Base-by-base conservation (phyloP, 2,113 vertebrate species). In the Saccopteryx bilineata region DNA sequence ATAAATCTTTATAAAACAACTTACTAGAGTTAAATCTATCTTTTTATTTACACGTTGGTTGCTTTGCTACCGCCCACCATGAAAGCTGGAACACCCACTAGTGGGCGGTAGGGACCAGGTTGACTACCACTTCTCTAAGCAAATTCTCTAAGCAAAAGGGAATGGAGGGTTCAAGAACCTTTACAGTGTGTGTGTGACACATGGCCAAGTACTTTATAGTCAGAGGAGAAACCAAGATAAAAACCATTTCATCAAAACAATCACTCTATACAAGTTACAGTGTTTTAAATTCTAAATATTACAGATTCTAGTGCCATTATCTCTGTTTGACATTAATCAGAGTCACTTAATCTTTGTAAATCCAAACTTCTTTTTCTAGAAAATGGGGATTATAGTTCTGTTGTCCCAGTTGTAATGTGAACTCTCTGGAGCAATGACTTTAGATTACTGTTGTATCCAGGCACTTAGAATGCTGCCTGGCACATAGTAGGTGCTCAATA, bases 161-260 rank as follows among this genome's bases (percentile, higher is more conserved):
- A 54, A 58, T 1, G 17, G 5, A 60, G 24, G 48, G 10, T 31
- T 87, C 23, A 31, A 87, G 69, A 92, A 75, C 3, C 65, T 85
- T 63, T n/a, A 50, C 1, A 0, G 3, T 60, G n/a, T 76, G 18
- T 39, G 13, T 65, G n/a, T 31, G 10, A 89, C 61, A 50, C 11
- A 10, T 71, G 50, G 28, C 65, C 33, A 87, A 76, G 52, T 23
- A 65, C 31, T 69, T 89, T 80, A 7, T 24, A 60, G 28, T 75
- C 39, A 66, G 92, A 86, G 68, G 65, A 84, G 56, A 81, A 81
- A 79, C 8, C 48, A 86, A 86, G 90, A 68, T 21, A 66, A 24
- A 71, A 66, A 78, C 2, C 1, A 4, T 54, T 75, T 88, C 50
- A 84, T 58, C n/a, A 24, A 88, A 86, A 81, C 31, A 26, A 7